phyloP scores from a whole-genome alignment of 2,888 invertebrate genomes.

The Charanyca ferruginea region DNA sequence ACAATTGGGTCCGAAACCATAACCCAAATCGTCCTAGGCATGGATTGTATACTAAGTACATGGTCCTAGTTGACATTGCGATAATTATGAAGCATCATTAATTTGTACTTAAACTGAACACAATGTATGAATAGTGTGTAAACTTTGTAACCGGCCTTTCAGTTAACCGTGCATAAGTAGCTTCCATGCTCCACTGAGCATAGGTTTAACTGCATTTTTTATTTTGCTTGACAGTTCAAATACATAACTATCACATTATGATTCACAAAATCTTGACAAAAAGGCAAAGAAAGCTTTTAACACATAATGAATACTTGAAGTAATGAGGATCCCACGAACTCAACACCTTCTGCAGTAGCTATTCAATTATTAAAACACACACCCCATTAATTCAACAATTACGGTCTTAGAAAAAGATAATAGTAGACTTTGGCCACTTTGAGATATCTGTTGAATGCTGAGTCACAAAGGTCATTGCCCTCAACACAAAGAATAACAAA shows the following conservation, averaged over 20 bases:
- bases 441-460: constrained; percentile 64
- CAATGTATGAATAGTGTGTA: too few species aligned
- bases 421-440: constrained; percentile 35
- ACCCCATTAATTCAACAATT: constrained; percentile 54
- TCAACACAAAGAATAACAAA: constrained; percentile 75
- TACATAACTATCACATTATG: neutral
- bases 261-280: neutral
- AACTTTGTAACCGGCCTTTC: constrained; percentile 1
- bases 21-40: too few species aligned
- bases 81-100: too few species aligned
- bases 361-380: constrained; percentile 49
- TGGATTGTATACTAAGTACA: too few species aligned
- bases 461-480: constrained; percentile 72
- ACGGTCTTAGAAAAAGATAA: constrained; percentile 53
- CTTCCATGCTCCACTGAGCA: constrained; percentile 10
- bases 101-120: too few species aligned
- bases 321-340: constrained; percentile 30
- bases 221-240: neutral
- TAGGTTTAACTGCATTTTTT: constrained; percentile 14
- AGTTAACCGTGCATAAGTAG: neutral
- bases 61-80: neutral
- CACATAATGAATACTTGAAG: neutral
- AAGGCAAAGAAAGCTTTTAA: constrained; percentile 1
- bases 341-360: constrained; percentile 36
- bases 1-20: too few species aligned